Evolutionary conservation across 2,888 invertebrate genomes (phyloP).

Genomic region (Acronicta psi): DNA sequence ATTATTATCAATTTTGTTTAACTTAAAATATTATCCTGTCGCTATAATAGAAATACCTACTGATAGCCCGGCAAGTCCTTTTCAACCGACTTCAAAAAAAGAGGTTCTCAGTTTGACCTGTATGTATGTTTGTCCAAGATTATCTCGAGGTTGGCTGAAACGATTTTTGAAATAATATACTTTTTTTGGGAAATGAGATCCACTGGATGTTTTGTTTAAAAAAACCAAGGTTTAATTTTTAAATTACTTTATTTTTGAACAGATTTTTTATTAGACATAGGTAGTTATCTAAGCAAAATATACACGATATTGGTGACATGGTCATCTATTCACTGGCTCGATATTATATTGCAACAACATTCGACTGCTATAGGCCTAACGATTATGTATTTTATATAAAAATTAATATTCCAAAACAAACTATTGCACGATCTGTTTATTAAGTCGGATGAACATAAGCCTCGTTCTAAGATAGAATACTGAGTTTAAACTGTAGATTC

Average conservation of each 20-base stretch:
- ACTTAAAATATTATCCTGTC: too few species aligned
- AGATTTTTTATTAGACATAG: conserved; percentile 69
- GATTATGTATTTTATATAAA: conserved; percentile 37
- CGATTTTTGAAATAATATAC: too few species aligned
- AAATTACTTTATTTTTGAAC: conserved; percentile 78
- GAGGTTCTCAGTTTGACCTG: too few species aligned
- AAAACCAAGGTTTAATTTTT: conserved; percentile 45
- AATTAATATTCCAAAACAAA: conserved; percentile 48
- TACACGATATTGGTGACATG: conserved; percentile 66
- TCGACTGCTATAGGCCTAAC: conserved; percentile 42
- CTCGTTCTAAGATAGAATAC: conserved; percentile 48
- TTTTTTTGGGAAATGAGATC: too few species aligned
- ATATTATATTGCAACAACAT: conserved; percentile 43
- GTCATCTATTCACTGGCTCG: conserved; percentile 60
- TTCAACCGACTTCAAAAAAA: too few species aligned
- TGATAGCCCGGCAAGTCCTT: too few species aligned
- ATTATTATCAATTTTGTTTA: neutral
- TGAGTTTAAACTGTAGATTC: conserved; percentile 36
- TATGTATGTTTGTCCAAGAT: too few species aligned
- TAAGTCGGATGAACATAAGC: conserved; percentile 34
- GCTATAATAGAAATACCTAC: too few species aligned
- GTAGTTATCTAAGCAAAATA: conserved; percentile 74
- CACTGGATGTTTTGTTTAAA: neutral
- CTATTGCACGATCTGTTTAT: conserved; percentile 45
- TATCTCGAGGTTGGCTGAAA: too few species aligned